A percentile compares a stretch with the other conserved stretches of the same genome.
These are phyloP conservation scores for Acleris emargana DNA, from an alignment of 2,888 invertebrate genomes.

Conservation along the genomic window DNA sequence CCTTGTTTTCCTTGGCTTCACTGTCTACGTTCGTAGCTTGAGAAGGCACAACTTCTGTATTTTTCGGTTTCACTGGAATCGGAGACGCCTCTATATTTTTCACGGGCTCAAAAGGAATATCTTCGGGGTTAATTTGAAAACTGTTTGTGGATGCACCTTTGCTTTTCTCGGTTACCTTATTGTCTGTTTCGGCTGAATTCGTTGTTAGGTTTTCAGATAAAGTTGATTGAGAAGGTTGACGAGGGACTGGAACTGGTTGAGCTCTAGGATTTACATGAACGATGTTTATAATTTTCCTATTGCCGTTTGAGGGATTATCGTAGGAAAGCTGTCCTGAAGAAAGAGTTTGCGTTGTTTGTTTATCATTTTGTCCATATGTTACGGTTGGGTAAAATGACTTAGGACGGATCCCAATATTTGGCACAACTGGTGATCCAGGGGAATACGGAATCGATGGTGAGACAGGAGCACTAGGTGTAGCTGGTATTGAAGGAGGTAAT, in stretches of 20 bases:
- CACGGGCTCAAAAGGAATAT: background rate
- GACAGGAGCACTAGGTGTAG: too few relatives aligned
- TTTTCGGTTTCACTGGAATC: constrained; percentile 16
- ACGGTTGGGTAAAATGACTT: too few relatives aligned
- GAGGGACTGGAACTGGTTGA: background rate
- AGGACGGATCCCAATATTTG: too few relatives aligned
- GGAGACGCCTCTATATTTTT: constrained; percentile 22
- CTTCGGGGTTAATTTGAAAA: constrained; percentile 4
- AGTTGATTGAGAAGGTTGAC: background rate
- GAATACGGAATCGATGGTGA: too few relatives aligned
- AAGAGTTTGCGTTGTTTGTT: too few relatives aligned
- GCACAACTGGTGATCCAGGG: too few relatives aligned
- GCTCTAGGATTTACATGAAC: constrained; percentile 7
- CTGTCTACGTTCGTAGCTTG: too few relatives aligned
- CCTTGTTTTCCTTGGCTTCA: background rate
- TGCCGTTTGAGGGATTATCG: constrained; percentile 4
- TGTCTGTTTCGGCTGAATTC: constrained; percentile 3
- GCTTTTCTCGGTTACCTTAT: too few relatives aligned
- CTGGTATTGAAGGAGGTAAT: too few relatives aligned
- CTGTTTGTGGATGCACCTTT: background rate
- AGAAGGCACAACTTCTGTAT: background rate
- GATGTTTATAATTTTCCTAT: constrained; percentile 8
- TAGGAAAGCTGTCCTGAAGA: constrained; percentile 3
- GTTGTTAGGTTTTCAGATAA: background rate
- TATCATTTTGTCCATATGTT: background rate